Base-by-base conservation (phyloP, 2,888 invertebrate genomes). In the Lathronympha strigana region DNA sequence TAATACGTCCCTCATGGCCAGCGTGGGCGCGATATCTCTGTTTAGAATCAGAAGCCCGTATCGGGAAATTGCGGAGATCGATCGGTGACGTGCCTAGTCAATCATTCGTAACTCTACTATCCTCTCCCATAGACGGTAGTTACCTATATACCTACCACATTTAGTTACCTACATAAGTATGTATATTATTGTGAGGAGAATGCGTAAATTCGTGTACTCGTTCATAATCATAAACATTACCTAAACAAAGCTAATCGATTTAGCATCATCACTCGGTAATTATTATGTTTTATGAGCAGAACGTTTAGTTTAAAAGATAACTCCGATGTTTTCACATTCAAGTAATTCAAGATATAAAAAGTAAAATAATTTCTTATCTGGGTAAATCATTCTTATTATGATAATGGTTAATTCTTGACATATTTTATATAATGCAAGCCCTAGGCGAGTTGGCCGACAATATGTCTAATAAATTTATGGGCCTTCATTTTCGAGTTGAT, bases 401-500 rank as follows among this genome's bases (percentile, higher is more conserved):
- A 87, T 91, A 91, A 90, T 89, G 88, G 83, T 88, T 90, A 86
- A 91, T 90, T 90, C 90, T 87, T 90, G 90, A 91, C 91, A 91
- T 90, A 88, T 88, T 88, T 88, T 86, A 83, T 89, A 86, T 90
- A 92, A 92, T 91, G 85, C 87, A 80, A 79, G 89, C 91, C 90
- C 67, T 79, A 71, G 90, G 92, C 90, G 73, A 80, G 72, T 73
- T 74, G 79, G 81, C 92, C 90, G 90, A 91, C 91, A 90, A 90
- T 90, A 88, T 89, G 92, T 91, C 92, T 91, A 91, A 92, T 91
- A 92, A 92, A 92, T 91, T 91, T 92, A 91, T 90, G 89, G 83
- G 80, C 87, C 82, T 88, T 84, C 89, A 90, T 90, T 90, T 90
- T 90, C 87, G 90, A 88, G 90, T 89, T 90, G 90, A 91, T 90